These are phyloP conservation scores for Etheostoma cragini DNA, from an alignment of 2,113 vertebrate species.

Conservation along the genomic window DNA sequence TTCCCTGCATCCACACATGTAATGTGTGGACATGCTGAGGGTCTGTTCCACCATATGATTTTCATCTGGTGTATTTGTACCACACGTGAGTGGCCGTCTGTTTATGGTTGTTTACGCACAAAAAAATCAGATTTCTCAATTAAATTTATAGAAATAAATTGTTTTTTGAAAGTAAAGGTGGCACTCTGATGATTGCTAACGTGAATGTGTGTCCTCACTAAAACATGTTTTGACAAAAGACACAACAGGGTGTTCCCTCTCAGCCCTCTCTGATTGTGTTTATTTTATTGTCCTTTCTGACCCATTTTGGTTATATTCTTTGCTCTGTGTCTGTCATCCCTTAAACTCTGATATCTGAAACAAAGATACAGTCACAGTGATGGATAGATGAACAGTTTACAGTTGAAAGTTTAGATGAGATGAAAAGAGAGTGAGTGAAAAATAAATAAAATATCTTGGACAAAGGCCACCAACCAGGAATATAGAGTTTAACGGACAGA, in stretches of 20 bases:
- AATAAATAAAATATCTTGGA: slow-evolving; percentile 1
- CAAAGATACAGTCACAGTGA: slow-evolving; percentile 28
- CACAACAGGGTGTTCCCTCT: not conserved
- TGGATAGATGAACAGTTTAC: slow-evolving; percentile 43
- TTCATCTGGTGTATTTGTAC: slow-evolving; percentile 32
- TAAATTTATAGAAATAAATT: not conserved
- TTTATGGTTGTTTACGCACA: not conserved
- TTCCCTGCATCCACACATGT: slow-evolving; percentile 26
- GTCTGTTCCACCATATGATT: slow-evolving; percentile 24
- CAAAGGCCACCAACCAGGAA: not conserved
- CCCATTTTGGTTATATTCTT: slow-evolving; percentile 1
- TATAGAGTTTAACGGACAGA: not conserved
- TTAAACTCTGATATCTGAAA: slow-evolving; percentile 17
- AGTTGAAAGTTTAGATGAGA: slow-evolving; percentile 8
- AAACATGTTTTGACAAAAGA: not conserved
- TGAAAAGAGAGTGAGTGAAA: slow-evolving; percentile 11
- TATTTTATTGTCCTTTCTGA: not conserved
- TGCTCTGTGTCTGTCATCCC: slow-evolving; percentile 33
- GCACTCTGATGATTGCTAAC: not conserved
- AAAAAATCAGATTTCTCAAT: not conserved
- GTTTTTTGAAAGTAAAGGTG: not conserved
- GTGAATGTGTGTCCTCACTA: not conserved
- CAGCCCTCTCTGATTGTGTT: not conserved
- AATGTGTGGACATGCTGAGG: slow-evolving; percentile 8
- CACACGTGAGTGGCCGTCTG: slow-evolving; percentile 5